Conservation (phyloP, 1,140 invertebrate genomes). For the Eumeta japonica region DNA sequence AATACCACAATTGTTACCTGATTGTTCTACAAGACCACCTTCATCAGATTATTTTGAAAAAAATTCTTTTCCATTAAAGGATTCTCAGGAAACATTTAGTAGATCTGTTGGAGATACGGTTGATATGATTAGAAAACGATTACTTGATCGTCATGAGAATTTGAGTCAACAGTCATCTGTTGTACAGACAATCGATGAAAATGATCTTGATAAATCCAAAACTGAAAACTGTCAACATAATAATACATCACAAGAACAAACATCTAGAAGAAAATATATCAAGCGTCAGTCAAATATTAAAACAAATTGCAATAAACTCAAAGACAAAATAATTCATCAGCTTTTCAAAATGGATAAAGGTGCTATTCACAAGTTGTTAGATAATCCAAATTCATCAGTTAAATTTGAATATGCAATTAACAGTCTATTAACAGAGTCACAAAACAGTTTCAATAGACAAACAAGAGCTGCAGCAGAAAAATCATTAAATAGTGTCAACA, state of each 20-base stretch:
- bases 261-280: conserved; percentile 23
- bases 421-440: conserved; percentile 47
- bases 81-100: conserved; percentile 38
- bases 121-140: conserved; percentile 37
- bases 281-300: conserved; percentile 24
- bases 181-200: not conserved
- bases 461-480: conserved; percentile 44
- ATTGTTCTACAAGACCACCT: too few species aligned
- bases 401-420: conserved; percentile 53
- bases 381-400: conserved; percentile 43
- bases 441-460: conserved; percentile 45
- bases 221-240: conserved; percentile 9
- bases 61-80: conserved; percentile 26
- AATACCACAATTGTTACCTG: too few species aligned
- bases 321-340: conserved; percentile 48
- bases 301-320: conserved; percentile 45
- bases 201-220: not conserved
- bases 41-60: conserved; percentile 44
- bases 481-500: conserved; percentile 33
- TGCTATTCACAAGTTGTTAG: conserved; percentile 47
- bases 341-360: conserved; percentile 51
- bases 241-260: conserved; percentile 19
- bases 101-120: conserved; percentile 46
- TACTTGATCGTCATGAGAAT: conserved; percentile 29
- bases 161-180: not conserved